These are phyloP conservation scores for Martes martes DNA, from an alignment of 2,113 vertebrate species.

Conservation along the genomic window DNA sequence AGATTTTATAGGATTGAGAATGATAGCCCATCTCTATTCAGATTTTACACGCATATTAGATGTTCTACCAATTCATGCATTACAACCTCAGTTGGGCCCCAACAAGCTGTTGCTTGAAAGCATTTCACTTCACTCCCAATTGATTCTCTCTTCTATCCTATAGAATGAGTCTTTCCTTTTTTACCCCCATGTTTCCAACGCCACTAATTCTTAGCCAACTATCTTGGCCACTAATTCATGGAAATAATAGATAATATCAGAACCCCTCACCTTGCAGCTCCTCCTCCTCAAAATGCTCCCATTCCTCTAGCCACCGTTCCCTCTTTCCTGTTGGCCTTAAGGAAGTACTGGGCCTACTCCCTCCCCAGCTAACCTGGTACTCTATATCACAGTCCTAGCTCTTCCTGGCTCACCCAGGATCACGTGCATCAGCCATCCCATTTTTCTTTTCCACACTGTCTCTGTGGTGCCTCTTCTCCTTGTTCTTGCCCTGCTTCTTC, in stretches of 20 bases:
- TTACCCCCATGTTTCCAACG: not conserved
- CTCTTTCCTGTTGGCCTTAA: not conserved
- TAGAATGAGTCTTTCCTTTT: not conserved
- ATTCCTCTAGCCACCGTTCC: not conserved
- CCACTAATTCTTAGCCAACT: not conserved
- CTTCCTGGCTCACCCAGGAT: not conserved
- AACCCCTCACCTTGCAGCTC: not conserved
- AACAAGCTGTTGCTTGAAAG: not conserved
- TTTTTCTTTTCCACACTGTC: not conserved
- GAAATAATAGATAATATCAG: not conserved
- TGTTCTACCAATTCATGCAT: not conserved
- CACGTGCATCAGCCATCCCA: not conserved
- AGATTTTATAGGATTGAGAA: not conserved
- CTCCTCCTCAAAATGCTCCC: not conserved
- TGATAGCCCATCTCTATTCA: not conserved
- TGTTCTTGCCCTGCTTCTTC: not conserved
- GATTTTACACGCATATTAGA: not conserved
- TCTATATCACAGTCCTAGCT: fast-evolving
- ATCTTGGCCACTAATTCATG: not conserved
- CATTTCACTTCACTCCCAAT: not conserved
- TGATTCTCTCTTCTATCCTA: not conserved
- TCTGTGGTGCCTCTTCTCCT: not conserved
- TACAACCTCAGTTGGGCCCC: not conserved
- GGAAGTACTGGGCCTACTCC: no score
- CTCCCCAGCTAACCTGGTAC: not conserved